These are phyloP conservation scores for Scartelaos histophorus DNA, from an alignment of 2,113 vertebrate genomes.

Conservation along the genomic window DNA sequence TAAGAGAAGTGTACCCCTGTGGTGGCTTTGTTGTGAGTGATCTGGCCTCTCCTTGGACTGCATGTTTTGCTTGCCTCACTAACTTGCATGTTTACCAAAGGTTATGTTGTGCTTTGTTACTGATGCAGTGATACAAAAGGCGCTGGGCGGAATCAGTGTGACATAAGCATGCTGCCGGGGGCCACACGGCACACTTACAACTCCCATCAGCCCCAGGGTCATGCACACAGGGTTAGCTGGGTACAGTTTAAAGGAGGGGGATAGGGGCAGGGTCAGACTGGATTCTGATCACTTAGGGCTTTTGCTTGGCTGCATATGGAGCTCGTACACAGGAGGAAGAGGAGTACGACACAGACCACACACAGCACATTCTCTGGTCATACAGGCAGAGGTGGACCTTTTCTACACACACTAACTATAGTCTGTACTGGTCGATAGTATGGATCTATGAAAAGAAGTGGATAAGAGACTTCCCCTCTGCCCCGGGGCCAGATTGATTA, in stretches of 20 bases:
- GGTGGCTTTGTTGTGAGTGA: neutral
- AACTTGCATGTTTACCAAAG: neutral
- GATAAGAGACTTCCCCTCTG: too few species aligned
- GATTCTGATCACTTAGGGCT: neutral
- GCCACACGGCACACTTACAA: neutral
- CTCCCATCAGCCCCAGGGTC: neutral
- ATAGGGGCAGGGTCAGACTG: neutral
- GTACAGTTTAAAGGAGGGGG: neutral
- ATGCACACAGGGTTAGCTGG: neutral
- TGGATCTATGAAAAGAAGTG: too few species aligned
- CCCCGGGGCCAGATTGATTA: too few species aligned
- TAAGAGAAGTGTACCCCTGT: too few species aligned
- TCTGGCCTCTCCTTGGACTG: neutral
- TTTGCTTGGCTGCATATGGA: neutral
- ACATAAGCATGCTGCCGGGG: neutral
- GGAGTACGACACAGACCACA: neutral
- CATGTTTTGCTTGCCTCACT: neutral
- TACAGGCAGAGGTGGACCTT: too few species aligned
- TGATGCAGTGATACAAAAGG: neutral
- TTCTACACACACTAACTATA: too few species aligned
- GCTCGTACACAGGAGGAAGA: neutral
- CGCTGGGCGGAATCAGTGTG: neutral
- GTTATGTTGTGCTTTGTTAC: neutral
- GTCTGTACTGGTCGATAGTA: too few species aligned
- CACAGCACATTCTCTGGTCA: too few species aligned